Evolutionary conservation across 2,888 invertebrate genomes (phyloP).

Genomic region (Enchytraeus crypticus): DNA sequence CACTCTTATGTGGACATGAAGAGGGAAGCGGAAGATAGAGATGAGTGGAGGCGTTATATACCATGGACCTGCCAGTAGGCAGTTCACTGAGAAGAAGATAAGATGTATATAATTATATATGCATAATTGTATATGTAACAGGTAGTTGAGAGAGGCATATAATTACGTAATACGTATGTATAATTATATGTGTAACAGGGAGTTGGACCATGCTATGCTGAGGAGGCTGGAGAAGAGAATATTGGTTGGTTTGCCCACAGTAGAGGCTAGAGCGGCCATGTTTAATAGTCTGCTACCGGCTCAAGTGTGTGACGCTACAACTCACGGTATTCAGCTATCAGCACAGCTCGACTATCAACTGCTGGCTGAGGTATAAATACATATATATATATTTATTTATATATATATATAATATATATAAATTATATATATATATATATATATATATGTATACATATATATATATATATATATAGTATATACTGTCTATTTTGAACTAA

Average conservation of each 20-base stretch:
- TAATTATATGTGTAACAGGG: too few relatives aligned
- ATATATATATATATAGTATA: too few relatives aligned
- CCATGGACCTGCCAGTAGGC: too few relatives aligned
- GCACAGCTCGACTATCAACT: conserved; percentile 50
- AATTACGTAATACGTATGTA: background rate
- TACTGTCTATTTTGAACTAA: too few relatives aligned
- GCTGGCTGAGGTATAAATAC: conserved; percentile 45
- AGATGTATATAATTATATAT: too few relatives aligned
- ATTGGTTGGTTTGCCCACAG: conserved; percentile 67
- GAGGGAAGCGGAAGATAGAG: too few relatives aligned
- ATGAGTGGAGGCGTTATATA: too few relatives aligned
- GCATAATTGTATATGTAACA: background rate
- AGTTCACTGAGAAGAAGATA: too few relatives aligned
- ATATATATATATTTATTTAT: too few relatives aligned
- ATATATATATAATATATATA: background rate
- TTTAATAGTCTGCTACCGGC: conserved; percentile 55
- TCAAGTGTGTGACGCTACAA: conserved; percentile 32
- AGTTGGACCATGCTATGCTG: conserved; percentile 77
- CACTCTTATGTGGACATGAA: too few relatives aligned
- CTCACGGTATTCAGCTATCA: conserved; percentile 47
- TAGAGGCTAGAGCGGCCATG: conserved; percentile 60
- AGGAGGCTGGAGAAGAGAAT: conserved; percentile 79
- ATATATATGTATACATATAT: background rate
- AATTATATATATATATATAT: background rate
- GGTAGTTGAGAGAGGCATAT: background rate